A percentile compares a stretch with the other conserved stretches of the same genome.
Evolutionary conservation across 2,888 invertebrate genomes (phyloP).

Genomic region (Ctenicera cuprea): DNA sequence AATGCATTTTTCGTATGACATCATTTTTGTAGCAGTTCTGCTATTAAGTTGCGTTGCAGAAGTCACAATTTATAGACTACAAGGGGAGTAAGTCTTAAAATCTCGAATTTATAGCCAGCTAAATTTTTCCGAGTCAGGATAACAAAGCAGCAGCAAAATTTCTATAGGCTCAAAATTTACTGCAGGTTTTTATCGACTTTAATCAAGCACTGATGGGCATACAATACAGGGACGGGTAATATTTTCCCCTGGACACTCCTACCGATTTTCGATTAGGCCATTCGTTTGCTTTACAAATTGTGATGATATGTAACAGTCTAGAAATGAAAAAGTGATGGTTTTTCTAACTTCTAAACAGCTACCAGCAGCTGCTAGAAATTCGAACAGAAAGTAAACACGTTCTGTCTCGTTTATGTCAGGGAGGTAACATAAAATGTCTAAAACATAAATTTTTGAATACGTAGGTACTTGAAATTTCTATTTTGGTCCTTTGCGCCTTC

Average conservation of each 20-base stretch:
- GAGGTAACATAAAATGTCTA: slow-evolving; percentile 18
- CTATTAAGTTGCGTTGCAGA: no score
- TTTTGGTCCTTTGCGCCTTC: not conserved
- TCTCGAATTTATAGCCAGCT: not conserved
- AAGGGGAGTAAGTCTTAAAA: not conserved
- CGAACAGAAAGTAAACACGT: slow-evolving; percentile 9
- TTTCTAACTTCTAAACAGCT: not conserved
- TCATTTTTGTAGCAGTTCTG: no score
- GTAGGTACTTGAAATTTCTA: slow-evolving; percentile 18
- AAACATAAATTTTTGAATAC: slow-evolving; percentile 17
- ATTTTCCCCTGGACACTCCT: slow-evolving; percentile 12
- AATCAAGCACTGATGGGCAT: slow-evolving; percentile 7
- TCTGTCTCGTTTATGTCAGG: slow-evolving; percentile 15
- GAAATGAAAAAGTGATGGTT: not conserved
- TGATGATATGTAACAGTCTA: not conserved
- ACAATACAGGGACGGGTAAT: slow-evolving; percentile 4
- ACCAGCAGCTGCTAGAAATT: slow-evolving; percentile 14
- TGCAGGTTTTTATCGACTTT: slow-evolving; percentile 18
- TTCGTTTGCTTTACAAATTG: slow-evolving; percentile 2
- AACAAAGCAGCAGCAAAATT: not conserved
- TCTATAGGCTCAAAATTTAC: slow-evolving; percentile 9
- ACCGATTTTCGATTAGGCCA: slow-evolving; percentile 25
- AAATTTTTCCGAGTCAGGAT: not conserved
- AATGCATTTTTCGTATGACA: no score
- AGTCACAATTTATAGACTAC: not conserved